Base-by-base conservation (phyloP, 1,140 invertebrate genomes). In the Heliothis virescens region DNA sequence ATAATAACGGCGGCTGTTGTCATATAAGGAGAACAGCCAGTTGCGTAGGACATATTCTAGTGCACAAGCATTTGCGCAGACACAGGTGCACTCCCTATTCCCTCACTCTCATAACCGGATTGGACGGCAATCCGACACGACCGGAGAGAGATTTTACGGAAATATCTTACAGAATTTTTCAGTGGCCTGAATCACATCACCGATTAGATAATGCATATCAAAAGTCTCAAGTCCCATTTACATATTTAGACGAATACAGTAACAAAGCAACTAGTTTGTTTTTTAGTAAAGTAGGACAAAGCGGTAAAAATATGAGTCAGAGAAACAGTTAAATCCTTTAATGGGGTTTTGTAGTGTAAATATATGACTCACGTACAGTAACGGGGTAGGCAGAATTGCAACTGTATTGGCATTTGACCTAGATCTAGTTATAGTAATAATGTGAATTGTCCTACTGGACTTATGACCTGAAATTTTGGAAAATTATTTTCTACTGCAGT, bases 301-400 rank as follows among this genome's bases (percentile, higher is more conserved):
- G 21, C 62, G 62, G 34, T 47, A 65, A 57, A 16, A 16, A 65
- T 29, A 41, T 65, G 62, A 65, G 62, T 65, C 62, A 65, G 15
- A 5, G 29, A 34, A 65, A 47, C 34, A 9, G 34, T 65, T 15
- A 34, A 47, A 65, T 47, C 62, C 62, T 65, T 65, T 65, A 65
- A 65, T 65, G 62, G 62, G 10, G 0, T 5, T 57, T n/a, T 11
- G n/a, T 41, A 29, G 29, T 47, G 62, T 16, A 63, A 63, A 63
- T 63, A 63, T 2, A 63, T 63, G 62, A 63, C 29, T 63, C 62
- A 63, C 34, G 34, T 41, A 29, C 5, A 2, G 3, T 65, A 65
- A 65, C 55, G 55, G 52, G 55, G 55, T 57, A 57, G 9, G 10
- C 18, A 55, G 53, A 55, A 57, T 10, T 57, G 18, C 55, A 57